phyloP scores from a whole-genome alignment of 2,888 invertebrate genomes.

The Vanessa cardui region DNA sequence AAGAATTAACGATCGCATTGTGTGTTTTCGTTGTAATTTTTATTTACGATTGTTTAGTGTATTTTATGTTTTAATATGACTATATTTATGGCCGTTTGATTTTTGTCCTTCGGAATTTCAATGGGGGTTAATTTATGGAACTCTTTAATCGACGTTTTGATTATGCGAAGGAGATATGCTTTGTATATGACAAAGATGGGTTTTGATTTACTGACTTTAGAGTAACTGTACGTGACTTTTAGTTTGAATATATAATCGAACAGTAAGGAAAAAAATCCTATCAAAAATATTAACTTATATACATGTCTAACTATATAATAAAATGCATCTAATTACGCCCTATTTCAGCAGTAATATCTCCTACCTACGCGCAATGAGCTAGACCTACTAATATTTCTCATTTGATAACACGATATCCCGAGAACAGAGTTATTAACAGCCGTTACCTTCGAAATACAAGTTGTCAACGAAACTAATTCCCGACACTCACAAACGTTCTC shows the following conservation, averaged over 20 bases:
- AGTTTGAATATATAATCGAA: no score
- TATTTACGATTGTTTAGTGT: slow-evolving; percentile 82
- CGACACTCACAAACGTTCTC: slow-evolving; percentile 15
- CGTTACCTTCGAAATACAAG: slow-evolving; percentile 12
- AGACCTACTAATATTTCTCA: not conserved
- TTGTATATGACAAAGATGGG: slow-evolving; percentile 42
- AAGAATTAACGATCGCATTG: slow-evolving; percentile 75
- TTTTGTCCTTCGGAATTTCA: slow-evolving; percentile 62
- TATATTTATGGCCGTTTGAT: slow-evolving; percentile 71
- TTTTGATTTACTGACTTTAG: slow-evolving; percentile 20
- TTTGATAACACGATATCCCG: not conserved
- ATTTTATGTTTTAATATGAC: slow-evolving; percentile 81
- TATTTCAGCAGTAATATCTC: no score
- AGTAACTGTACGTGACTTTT: not conserved
- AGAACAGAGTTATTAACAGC: slow-evolving; percentile 1
- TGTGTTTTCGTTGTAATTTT: slow-evolving; percentile 77
- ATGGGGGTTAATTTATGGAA: slow-evolving; percentile 67
- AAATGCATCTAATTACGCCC: no score
- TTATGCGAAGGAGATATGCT: slow-evolving; percentile 47
- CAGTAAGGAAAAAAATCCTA: no score
- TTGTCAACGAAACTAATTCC: slow-evolving; percentile 22
- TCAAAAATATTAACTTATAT: no score
- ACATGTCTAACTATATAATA: no score
- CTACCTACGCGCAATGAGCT: no score
- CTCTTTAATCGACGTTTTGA: slow-evolving; percentile 57